These are phyloP conservation scores for Hyperoodon ampullatus DNA, from an alignment of 2,113 vertebrate genomes.

Conservation along the genomic window DNA sequence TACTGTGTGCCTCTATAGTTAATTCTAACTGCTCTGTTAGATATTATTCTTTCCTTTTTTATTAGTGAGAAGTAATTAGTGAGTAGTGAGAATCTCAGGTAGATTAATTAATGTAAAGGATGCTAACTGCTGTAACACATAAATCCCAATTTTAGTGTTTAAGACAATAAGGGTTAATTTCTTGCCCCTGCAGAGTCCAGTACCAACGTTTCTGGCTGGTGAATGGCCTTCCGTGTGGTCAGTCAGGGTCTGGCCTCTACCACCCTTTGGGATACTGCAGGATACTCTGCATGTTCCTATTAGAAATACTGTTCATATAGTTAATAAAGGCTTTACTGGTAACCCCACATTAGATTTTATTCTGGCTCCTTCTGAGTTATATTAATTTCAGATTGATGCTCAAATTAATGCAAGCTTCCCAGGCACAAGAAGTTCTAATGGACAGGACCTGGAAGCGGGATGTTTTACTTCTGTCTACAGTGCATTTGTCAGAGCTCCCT, in stretches of 20 bases:
- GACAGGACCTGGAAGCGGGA: background rate
- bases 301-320: background rate
- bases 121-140: background rate
- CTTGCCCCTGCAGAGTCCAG: background rate
- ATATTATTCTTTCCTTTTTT: background rate
- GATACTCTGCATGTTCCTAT: background rate
- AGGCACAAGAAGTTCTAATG: background rate
- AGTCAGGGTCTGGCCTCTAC: background rate
- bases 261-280: background rate
- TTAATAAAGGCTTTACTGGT: background rate
- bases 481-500: background rate
- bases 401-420: background rate
- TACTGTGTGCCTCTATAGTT: background rate
- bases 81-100: background rate
- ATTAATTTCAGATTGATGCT: conserved; percentile 7
- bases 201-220: background rate
- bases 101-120: background rate
- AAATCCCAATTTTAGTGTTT: background rate
- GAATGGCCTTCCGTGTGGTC: background rate
- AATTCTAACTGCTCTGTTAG: background rate
- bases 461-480: background rate
- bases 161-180: background rate
- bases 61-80: background rate
- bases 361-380: background rate
- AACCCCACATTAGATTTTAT: conserved; percentile 20